Conservation (phyloP, 2,113 vertebrate genomes). For the Vicugna pacos region DNA sequence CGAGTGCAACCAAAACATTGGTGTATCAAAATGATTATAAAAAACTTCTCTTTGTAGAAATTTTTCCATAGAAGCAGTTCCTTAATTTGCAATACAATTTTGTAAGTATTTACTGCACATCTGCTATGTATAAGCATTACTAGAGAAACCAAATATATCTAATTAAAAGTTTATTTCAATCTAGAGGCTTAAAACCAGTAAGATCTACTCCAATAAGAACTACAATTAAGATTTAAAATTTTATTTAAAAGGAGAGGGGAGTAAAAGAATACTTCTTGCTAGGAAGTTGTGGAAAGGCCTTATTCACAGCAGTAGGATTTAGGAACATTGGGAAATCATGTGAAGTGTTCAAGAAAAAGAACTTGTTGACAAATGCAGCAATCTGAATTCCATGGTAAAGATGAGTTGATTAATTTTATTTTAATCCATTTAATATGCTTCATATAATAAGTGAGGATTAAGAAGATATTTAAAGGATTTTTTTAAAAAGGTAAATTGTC, state of each 20-base stretch:
- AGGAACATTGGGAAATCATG: neutral
- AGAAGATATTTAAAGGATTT: neutral
- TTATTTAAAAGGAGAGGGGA: neutral
- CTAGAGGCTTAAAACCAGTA: neutral
- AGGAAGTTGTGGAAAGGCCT: neutral
- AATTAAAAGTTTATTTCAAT: neutral
- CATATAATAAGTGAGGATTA: neutral
- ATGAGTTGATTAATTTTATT: constrained; percentile 1
- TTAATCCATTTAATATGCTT: constrained; percentile 4
- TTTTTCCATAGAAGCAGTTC: neutral
- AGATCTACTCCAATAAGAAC: neutral
- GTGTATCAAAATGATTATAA: neutral
- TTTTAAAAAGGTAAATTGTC: neutral
- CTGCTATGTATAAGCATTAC: neutral
- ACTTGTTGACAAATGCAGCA: neutral
- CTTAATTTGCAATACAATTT: constrained; percentile 48
- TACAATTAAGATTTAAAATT: neutral
- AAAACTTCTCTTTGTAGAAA: neutral
- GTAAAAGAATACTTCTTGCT: neutral
- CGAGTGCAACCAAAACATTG: neutral
- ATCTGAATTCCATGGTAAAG: neutral
- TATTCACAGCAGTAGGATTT: neutral
- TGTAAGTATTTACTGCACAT: neutral
- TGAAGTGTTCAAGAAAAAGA: neutral
- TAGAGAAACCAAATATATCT: neutral